Evolutionary conservation across 1,140 invertebrate genomes (phyloP), one percentile per base, ranked within the genome.

Genomic region (Lepidurus apus): DNA sequence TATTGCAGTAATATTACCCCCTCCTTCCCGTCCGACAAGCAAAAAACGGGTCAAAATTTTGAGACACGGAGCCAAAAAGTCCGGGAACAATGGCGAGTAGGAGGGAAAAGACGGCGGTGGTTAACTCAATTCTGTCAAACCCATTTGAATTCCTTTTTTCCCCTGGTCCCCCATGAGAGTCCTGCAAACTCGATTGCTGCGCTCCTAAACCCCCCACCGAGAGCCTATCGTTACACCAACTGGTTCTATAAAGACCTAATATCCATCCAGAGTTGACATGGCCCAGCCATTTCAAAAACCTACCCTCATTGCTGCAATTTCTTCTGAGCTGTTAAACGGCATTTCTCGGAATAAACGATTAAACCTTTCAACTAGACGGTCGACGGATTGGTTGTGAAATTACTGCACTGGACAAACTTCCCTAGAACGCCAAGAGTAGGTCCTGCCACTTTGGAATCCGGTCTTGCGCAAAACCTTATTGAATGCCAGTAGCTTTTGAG

Each of bases 391-490:
- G 34, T 34, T 34, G 34, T 34, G 34, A 34, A 34, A 34, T 34
- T 34, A 34, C 3, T 34, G 34, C 34, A 34, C 34, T 34, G 21
- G 13, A 10, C 6, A 65, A 65, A 65, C 17, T n/a, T 13, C 7
- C 53, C 6, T 7, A 9, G 13, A 11, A 21, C 21, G 53, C 21
- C n/a, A 65, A 65, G 21, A n/a, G 53, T 65, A n/a, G 17, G n/a
- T 13, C 53, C 21, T 21, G n/a, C 13, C 53, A 21, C 8, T 65
- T 34, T 34, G 2, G 53, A 65, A 13, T 65, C 17, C 53, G 17
- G 53, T 65, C 53, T 65, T 65, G 53, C 53, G 53, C 53, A 65
- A 65, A 65, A 65, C 53, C 53, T 65, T 65, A 65, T 65, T 65
- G 53, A 65, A 65, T 65, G 53, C 21, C 53, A 34, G 34, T 34